A percentile compares a stretch with the other conserved stretches of the same genome.
These are phyloP conservation scores for Myripristis murdjan DNA, from an alignment of 2,797 vertebrate species.

Conservation along the genomic window DNA sequence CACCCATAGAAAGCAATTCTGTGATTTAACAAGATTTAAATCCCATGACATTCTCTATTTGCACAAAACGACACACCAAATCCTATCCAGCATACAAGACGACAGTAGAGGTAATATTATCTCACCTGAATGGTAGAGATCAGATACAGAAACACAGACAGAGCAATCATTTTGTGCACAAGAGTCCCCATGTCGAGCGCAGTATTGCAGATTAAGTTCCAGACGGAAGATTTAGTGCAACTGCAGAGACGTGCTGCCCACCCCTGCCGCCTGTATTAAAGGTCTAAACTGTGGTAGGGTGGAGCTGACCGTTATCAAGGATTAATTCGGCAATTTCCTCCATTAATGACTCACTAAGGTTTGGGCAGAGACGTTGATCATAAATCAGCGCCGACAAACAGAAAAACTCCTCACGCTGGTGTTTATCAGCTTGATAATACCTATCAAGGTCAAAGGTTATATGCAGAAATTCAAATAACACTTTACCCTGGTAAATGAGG, in stretches of 20 bases:
- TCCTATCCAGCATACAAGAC: not conserved
- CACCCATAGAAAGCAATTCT: not conserved
- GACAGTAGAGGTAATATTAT: not conserved
- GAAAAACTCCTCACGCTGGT: not conserved
- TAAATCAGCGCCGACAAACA: conserved; percentile 20
- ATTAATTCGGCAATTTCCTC: conserved; percentile 27
- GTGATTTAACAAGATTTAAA: not conserved
- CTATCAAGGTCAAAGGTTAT: conserved; percentile 65
- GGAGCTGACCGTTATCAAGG: conserved; percentile 54
- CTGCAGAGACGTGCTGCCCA: not conserved
- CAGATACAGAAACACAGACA: conserved; percentile 69
- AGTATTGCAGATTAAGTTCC: conserved; percentile 3
- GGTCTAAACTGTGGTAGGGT: conserved; percentile 56
- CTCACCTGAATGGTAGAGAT: conserved; percentile 77
- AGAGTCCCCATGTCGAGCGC: conserved; percentile 66
- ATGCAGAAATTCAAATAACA: conserved; percentile 64
- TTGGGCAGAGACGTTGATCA: conserved; percentile 31
- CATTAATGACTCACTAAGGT: conserved; percentile 11
- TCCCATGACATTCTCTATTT: not conserved
- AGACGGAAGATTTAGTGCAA: conserved; percentile 22
- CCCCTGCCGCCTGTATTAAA: conserved; percentile 66
- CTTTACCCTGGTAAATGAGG: conserved; percentile 60
- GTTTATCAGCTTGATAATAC: conserved; percentile 73
- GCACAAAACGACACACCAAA: not conserved
- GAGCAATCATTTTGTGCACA: conserved; percentile 57